Evolutionary conservation across 2,888 invertebrate genomes (phyloP), one percentile per base, ranked within the genome.

Genomic region (Hirtodrosophila duncani): DNA sequence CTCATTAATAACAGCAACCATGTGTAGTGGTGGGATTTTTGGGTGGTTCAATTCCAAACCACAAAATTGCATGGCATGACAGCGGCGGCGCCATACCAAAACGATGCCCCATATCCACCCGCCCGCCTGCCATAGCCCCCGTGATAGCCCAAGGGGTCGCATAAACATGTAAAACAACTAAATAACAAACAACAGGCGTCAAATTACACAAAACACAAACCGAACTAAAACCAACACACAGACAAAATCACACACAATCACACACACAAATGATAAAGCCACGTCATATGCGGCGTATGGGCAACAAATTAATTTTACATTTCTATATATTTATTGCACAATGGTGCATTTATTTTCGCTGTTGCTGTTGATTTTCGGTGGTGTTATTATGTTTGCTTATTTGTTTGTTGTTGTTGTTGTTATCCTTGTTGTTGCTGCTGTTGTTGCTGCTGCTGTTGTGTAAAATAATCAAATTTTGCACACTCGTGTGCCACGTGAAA

Each of bases 171-270:
- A 62, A 67, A 72, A 74, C 74, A 74, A 74, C 72, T 80, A 74
- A 74, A 74, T 74, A 78, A 81, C 81, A 74, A 80, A 74, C 77
- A 72, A 80, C 70, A 74, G 74, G 74, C 74, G 74, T 81, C 74
- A 75, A 75, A 69, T 78, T 81, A 78, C 81, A 80, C 74, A 77
- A 62, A 56, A 67, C 56, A 62, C 67, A 56, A 56, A 63, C 63
- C 70, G 69, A 48, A 66, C 36, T 29, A 51, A 43, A 30, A 49
- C 38, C 39, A 46, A 49, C 44, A 53, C 39, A 45, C 34, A 49
- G 24, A 46, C 20, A 48, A 21, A 41, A 39, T 10, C 8, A 27
- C n/a, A 39, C 26, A 41, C 9, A 21, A 5, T 9, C n/a, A 24
- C n/a, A 24, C 18, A 26, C 16, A 36, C 18, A 31, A 14, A 46